phyloP scores from a whole-genome alignment of 1,140 invertebrate genomes.

The Scaptomyza montana region DNA sequence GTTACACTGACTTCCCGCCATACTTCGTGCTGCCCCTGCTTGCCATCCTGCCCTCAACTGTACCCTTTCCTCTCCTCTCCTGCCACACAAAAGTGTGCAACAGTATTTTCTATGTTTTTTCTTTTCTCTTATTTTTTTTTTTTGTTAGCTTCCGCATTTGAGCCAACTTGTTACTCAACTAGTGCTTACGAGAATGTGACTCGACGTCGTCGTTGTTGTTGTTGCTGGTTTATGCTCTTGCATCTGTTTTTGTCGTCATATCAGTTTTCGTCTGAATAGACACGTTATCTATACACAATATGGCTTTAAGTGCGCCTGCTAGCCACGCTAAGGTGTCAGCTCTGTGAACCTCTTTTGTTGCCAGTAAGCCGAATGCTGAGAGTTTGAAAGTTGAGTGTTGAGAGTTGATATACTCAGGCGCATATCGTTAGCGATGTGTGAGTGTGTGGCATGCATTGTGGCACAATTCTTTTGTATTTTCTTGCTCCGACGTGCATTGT shows the following conservation, averaged over 20 bases:
- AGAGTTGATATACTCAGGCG: constrained; percentile 51
- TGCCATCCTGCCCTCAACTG: constrained; percentile 12
- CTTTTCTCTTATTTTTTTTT: background rate
- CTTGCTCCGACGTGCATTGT: constrained; percentile 59
- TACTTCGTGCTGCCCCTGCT: constrained; percentile 8
- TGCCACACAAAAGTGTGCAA: constrained; percentile 62
- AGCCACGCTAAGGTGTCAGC: constrained; percentile 26
- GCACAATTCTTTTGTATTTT: constrained; percentile 59
- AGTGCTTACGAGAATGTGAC: constrained; percentile 47
- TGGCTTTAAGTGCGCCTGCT: constrained; percentile 67
- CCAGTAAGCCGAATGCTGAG: background rate
- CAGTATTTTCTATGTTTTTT: constrained; percentile 31
- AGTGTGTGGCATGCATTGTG: constrained; percentile 42
- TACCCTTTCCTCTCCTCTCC: constrained; percentile 25
- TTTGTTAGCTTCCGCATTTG: constrained; percentile 63
- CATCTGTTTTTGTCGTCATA: constrained; percentile 65
- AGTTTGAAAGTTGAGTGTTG: background rate
- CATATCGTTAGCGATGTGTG: constrained; percentile 48
- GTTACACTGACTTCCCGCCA: constrained; percentile 31
- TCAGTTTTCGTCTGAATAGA: constrained; percentile 79
- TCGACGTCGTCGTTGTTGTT: constrained; percentile 21
- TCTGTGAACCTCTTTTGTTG: constrained; percentile 6
- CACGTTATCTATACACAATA: constrained; percentile 79
- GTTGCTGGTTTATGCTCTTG: constrained; percentile 38
- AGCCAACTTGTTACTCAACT: constrained; percentile 66